phyloP scores from a whole-genome alignment of 2,888 invertebrate genomes.

The Tridacna gigas region DNA sequence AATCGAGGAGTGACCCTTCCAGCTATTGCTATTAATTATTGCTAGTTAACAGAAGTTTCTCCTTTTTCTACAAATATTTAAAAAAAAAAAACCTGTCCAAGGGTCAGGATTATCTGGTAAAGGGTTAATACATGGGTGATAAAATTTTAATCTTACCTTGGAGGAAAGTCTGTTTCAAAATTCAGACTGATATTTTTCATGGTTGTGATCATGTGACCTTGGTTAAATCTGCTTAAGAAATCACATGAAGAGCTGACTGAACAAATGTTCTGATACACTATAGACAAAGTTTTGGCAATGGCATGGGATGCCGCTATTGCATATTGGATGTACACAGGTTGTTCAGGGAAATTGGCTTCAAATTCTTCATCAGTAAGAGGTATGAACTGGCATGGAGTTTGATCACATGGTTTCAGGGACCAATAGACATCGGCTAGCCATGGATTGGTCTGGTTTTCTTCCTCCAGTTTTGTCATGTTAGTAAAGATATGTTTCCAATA shows the following conservation, averaged over 20 bases:
- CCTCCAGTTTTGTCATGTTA: slow-evolving; percentile 23
- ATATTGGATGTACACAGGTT: slow-evolving; percentile 56
- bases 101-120: too few relatives aligned
- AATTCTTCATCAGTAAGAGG: slow-evolving; percentile 22
- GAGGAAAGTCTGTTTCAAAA: slow-evolving; percentile 41
- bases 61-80: too few relatives aligned
- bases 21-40: too few relatives aligned
- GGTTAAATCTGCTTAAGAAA: background rate
- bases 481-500: slow-evolving; percentile 53
- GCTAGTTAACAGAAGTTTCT: too few relatives aligned
- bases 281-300: slow-evolving; percentile 47
- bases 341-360: slow-evolving; percentile 5
- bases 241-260: background rate
- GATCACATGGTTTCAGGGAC: background rate
- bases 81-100: too few relatives aligned
- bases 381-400: slow-evolving; percentile 21
- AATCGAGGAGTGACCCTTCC: too few relatives aligned
- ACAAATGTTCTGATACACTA: slow-evolving; percentile 23
- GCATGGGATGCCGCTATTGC: slow-evolving; percentile 53
- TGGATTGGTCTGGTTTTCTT: slow-evolving; percentile 35
- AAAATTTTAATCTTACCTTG: slow-evolving; percentile 19
- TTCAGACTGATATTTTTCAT: slow-evolving; percentile 27
- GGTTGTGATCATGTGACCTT: slow-evolving; percentile 18
- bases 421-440: slow-evolving; percentile 31
- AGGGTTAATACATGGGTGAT: too few relatives aligned